Percentiles rank a stretch among this genome's conserved stretches.
phyloP scores from a whole-genome alignment of 2,113 vertebrate species.

The Actinemys pallida region DNA sequence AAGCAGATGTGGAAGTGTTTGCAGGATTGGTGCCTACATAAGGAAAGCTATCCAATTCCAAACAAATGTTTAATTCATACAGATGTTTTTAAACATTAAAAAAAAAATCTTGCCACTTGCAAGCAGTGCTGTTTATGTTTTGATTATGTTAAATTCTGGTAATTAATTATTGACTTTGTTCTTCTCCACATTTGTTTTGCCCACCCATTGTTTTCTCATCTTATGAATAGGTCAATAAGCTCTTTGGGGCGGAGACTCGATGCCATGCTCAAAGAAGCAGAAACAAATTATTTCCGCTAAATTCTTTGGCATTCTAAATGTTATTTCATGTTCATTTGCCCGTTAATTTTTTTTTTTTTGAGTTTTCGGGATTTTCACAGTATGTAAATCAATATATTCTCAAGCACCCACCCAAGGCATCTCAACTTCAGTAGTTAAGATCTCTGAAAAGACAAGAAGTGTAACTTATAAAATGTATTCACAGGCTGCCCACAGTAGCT shows the following conservation, averaged over 20 bases:
- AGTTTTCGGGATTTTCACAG: neutral
- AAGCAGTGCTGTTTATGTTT: neutral
- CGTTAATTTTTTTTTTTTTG: neutral
- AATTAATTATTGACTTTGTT: neutral
- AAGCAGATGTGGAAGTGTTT: neutral
- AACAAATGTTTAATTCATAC: neutral
- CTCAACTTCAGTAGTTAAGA: neutral
- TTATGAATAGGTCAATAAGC: neutral
- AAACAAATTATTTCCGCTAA: neutral
- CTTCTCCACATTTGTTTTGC: neutral
- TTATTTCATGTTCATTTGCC: neutral
- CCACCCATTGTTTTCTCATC: neutral
- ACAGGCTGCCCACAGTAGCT: neutral
- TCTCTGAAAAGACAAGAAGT: neutral
- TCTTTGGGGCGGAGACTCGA: neutral
- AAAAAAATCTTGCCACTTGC: neutral
- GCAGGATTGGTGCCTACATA: neutral
- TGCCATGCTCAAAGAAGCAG: neutral
- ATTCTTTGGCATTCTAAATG: neutral
- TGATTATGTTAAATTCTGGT: neutral
- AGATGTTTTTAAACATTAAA: neutral
- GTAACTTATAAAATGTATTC: constrained; percentile 19
- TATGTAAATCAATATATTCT: neutral
- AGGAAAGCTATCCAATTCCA: neutral
- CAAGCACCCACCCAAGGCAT: neutral